Base-by-base conservation (phyloP, 2,113 vertebrate species). In the Burhinus oedicnemus region DNA sequence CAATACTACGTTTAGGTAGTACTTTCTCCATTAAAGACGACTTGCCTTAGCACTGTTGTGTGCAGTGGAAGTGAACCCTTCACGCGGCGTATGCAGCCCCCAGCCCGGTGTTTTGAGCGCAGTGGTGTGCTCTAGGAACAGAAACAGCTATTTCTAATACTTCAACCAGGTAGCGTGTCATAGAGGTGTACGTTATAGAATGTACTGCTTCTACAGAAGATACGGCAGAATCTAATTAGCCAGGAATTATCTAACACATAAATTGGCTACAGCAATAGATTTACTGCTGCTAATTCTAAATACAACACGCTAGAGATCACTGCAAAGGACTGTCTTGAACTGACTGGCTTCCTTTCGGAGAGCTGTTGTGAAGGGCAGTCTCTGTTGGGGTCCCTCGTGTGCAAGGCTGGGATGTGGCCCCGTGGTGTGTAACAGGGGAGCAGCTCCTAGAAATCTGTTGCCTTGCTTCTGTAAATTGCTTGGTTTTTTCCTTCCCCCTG, bases 101-200 rank as follows among this genome's bases (percentile, higher is more conserved):
- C 25, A 3, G 2, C 5, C 5, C 26, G 3, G 22, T 0, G 0
- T 42, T 49, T 22, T 11, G 34, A 17, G 72, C 51, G 44, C 21
- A 12, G 32, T 11, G 20, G 2, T 65, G 27, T 11, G 57, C 40
- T 49, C 20, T 17, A n/a, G 58, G 10, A n/a, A 9, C 15, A 60
- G 38, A 18, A 29, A 29, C 0, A 2, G 11, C 38, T 22, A 1
- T n/a, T 74, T 26, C 29, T 34, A 11, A 25, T 29, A 1, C 13
- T 47, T 36, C 3, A 23, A 17, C 26, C 27, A 16, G 1, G 2
- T 8, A 15, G 15, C 12, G 4, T 9, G 15, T 57, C 54, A 8
- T 4, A 15, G 60, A 36, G 40, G 17, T 0, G 1, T 27, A 3
- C 1, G 1, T 27, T 38, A 9, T 5, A 54, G 38, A 55, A 60